Conservation (phyloP, 2,113 vertebrate species). For the Proterorhinus semilunaris region DNA sequence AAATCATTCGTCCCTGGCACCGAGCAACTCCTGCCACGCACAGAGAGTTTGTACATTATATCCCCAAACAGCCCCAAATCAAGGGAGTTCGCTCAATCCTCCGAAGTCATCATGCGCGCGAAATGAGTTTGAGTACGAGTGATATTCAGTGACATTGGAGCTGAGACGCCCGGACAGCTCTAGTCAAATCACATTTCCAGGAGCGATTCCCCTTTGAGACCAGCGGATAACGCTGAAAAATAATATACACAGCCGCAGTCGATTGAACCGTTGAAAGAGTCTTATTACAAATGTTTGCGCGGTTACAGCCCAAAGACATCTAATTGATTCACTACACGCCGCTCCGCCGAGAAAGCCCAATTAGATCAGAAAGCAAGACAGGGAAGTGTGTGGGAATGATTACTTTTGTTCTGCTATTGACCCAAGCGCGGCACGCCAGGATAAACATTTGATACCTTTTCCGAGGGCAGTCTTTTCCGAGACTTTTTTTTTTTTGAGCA, state of each 20-base stretch:
- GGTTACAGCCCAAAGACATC: constrained; percentile 1
- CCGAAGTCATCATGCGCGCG: constrained; percentile 47
- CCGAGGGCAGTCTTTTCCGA: neutral
- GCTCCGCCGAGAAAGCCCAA: constrained; percentile 4
- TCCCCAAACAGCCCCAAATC: constrained; percentile 41
- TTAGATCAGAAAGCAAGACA: constrained; percentile 15
- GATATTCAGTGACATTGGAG: constrained; percentile 23
- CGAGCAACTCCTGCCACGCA: neutral
- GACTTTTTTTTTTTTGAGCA: too few species aligned
- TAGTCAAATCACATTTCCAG: constrained; percentile 42
- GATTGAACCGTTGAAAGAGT: constrained; percentile 12
- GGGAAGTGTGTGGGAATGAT: constrained; percentile 23
- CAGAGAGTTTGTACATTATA: constrained; percentile 33
- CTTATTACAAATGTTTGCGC: constrained; percentile 15
- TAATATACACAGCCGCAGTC: neutral
- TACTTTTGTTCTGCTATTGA: constrained; percentile 14
- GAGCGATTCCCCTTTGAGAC: constrained; percentile 29
- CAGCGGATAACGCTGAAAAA: constrained; percentile 6
- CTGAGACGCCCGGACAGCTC: constrained; percentile 24
- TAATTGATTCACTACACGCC: constrained; percentile 8
- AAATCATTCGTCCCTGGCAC: neutral
- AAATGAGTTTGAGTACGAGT: constrained; percentile 46
- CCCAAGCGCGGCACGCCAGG: neutral
- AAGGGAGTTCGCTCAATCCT: constrained; percentile 38
- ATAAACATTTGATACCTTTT: constrained; percentile 3